These are phyloP conservation scores for Thereva nobilitata DNA, from an alignment of 2,888 invertebrate genomes.

Conservation along the genomic window DNA sequence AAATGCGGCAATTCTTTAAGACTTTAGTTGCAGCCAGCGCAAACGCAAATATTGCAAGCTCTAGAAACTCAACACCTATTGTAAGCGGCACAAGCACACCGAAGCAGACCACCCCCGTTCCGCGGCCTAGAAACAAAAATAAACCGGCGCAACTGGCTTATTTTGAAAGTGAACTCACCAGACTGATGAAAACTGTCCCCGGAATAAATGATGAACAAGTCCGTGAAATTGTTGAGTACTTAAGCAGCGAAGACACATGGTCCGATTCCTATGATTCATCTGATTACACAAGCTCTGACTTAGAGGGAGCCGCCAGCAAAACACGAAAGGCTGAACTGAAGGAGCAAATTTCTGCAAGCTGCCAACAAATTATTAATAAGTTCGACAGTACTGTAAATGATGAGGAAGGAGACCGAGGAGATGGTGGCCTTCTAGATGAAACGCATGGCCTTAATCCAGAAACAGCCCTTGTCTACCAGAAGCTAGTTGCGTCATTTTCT, in stretches of 20 bases:
- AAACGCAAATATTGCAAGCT: constrained; percentile 54
- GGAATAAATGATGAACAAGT: constrained; percentile 90
- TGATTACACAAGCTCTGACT: constrained; percentile 87
- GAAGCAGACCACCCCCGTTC: constrained; percentile 62
- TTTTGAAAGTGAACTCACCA: constrained; percentile 86
- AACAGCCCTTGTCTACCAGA: constrained; percentile 85
- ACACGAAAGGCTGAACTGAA: constrained; percentile 71
- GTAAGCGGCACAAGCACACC: constrained; percentile 49
- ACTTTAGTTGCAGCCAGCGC: constrained; percentile 76
- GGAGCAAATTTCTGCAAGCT: constrained; percentile 85
- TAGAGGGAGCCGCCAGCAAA: constrained; percentile 68
- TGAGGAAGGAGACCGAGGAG: constrained; percentile 62
- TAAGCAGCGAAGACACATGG: constrained; percentile 92
- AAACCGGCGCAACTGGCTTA: constrained; percentile 86
- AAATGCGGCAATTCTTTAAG: constrained; percentile 91
- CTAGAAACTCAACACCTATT: constrained; percentile 58
- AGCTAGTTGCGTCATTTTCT: constrained; percentile 81
- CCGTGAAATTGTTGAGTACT: constrained; percentile 87
- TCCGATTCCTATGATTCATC: constrained; percentile 92
- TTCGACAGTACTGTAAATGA: constrained; percentile 70
- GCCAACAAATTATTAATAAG: constrained; percentile 84
- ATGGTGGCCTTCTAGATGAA: constrained; percentile 60
- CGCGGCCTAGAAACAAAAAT: constrained; percentile 65
- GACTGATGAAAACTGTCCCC: constrained; percentile 91
- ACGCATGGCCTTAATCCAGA: constrained; percentile 67